Conservation (phyloP, 2,797 vertebrate genomes). For the Erpetoichthys calabaricus region DNA sequence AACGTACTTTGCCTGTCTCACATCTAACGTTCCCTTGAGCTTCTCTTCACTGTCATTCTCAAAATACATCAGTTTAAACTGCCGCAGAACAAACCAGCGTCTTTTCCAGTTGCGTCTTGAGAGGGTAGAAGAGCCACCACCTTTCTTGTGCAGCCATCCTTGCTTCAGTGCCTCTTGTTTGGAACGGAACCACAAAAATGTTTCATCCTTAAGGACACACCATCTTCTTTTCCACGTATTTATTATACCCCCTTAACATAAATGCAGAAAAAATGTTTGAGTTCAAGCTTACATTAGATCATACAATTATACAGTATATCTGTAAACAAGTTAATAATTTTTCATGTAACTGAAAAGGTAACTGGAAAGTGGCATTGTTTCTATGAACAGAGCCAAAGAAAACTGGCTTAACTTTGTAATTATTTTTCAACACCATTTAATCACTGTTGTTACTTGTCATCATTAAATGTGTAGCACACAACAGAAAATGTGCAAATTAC, state of each 20-base stretch:
- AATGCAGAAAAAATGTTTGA: not conserved
- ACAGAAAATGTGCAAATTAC: no score
- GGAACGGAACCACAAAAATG: slow-evolving; percentile 92
- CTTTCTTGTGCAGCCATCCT: slow-evolving; percentile 93
- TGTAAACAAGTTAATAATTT: slow-evolving; percentile 11
- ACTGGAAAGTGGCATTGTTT: not conserved
- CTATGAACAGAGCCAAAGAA: not conserved
- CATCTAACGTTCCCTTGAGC: slow-evolving; percentile 80
- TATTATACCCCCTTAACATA: slow-evolving; percentile 70
- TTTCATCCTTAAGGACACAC: slow-evolving; percentile 94
- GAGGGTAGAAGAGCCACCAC: slow-evolving; percentile 83
- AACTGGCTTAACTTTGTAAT: not conserved
- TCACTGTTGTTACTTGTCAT: no score
- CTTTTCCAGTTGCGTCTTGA: slow-evolving; percentile 94
- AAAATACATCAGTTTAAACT: slow-evolving; percentile 88
- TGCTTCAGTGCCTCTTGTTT: slow-evolving; percentile 96
- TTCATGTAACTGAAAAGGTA: not conserved
- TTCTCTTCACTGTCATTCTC: slow-evolving; percentile 88
- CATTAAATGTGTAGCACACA: no score
- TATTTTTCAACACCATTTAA: no score
- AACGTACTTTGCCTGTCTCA: slow-evolving; percentile 73
- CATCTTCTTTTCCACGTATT: slow-evolving; percentile 91
- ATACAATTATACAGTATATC: not conserved
- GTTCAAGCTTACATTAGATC: not conserved
- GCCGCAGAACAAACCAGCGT: slow-evolving; percentile 91